Base-by-base conservation (phyloP, 2,888 invertebrate species). In the Ptilodon capucinus region DNA sequence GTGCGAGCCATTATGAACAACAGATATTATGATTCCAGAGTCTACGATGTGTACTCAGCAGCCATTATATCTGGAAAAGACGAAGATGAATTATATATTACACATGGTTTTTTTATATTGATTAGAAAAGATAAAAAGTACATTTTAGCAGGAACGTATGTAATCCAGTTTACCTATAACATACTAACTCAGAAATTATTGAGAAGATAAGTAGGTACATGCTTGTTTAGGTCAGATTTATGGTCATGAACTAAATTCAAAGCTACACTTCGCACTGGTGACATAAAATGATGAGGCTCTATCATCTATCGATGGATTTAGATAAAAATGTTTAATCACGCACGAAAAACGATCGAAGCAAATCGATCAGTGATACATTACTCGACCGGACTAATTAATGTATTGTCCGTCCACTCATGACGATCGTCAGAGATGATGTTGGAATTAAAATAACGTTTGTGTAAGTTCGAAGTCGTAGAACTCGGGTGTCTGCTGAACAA, bases 401-500 rank as follows among this genome's bases (percentile, higher is more conserved):
- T 35, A 43, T 2, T 34, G 17, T 9, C 34, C 14, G 0, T 23
- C 36, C 41, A 14, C 39, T 43, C 39, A 38, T 32, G 35, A 42
- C 36, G 30, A 39, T 25, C 46, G 46, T 54, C 54, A 47, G 51
- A 60, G 61, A 61, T 54, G 51, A 46, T 51, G 47, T 19, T 62
- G 55, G 63, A 64, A 66, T 73, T 64, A 63, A 67, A 68, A 68
- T 62, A 61, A 57, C 49, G 54, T 68, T 75, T 74, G 78, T 73
- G 68, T 71, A 74, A 79, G n/a, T n/a, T n/a, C n/a, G n/a, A n/a
- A n/a, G 68, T 39, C 53, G 48, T 51, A 52, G 60, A 58, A 60
- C 63, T n/a, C n/a, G n/a, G n/a, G n/a, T n/a, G n/a, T n/a, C n/a
- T 59, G 61, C 51, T 68, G 65, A 70, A 76, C 85, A 86, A 84